Base-by-base conservation (phyloP, 2,797 vertebrate genomes). In the Microctenopoma stevenorrisi region DNA sequence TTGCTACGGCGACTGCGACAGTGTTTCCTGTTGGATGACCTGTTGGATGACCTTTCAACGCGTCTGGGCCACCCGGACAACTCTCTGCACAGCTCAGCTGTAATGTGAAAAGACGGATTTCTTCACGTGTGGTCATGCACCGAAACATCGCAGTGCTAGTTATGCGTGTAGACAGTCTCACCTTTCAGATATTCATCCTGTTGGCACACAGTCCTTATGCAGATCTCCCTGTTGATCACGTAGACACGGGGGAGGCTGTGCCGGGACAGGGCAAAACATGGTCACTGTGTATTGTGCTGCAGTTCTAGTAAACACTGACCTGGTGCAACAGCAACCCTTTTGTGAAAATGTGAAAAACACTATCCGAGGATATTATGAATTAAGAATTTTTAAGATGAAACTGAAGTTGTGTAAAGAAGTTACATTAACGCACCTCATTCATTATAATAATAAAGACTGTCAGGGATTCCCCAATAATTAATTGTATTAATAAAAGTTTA, bases 171-270 rank as follows among this genome's bases (percentile, higher is more conserved):
- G 49, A 30, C 15, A 0, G 25, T 58, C 81, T 86, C 58, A 94
- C 94, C 94, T 92, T 93, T 94, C 61, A 92, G 84, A 56, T 90
- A 73, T 76, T 95, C 94, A 0, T 95, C 94, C 38, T 94, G 86
- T 12, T 82, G 82, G 80, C 94, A 95, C 67, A 95, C 92, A 0
- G 91, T 95, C 85, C 94, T 91, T 76, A 84, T 67, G 22, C 94
- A 95, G 84, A 94, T 92, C 85, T 95, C 94, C 0, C 94, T 95
- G 90, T 95, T 95, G 90, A 95, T 94, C 73, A 95, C 88, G 8
- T 95, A 95, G 66, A 95, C 86, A 14, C 94, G 93, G 58, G 88
- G 83, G 53, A 93, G 87, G 82, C 94, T 95, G 86, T 1, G 7
- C 22, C 60, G 69, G 2, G 81, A 64, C 22, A 7, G 42, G 63